Base-by-base conservation (phyloP, 2,113 vertebrate species). In the Phocoena phocoena region DNA sequence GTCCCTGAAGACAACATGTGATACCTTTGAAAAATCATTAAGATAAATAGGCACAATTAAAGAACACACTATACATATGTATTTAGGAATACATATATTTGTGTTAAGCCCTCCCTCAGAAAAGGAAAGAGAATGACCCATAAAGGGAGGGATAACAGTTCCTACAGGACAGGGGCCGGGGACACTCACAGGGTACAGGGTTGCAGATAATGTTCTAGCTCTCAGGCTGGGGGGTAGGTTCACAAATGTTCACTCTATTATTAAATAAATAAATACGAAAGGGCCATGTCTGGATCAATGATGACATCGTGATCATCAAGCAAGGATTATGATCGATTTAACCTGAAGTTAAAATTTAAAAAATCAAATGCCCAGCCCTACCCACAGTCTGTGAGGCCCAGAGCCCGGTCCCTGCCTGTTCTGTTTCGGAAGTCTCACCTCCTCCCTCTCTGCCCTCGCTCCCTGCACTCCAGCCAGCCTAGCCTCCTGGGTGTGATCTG, bases 381-480 rank as follows among this genome's bases (percentile, higher is more conserved):
- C 33, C 44, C n/a, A 8, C 1, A 28, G 63, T 58, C 55, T 50
- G 60, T 3, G 23, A 17, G 2, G 63, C 63, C 28, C 26, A 5
- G 28, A 76, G 44, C 26, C 50, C 28, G 25, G n/a, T 3, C 36
- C 63, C 63, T 31, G 63, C 28, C 28, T 14, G 63, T 13, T 58
- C 7, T 21, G 55, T 7, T 26, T 14, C 63, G 0, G 13, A 38
- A n/a, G 0, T 58, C 17, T 15, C 1, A 3, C 12, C 31, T 55
- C 41, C 38, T 67, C 18, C 74, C 6, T 0, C 50, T 8, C 33
- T 2, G 8, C 2, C 5, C 1, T 36, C 18, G 1, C 20, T 71
- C 47, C 81, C 25, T 1, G 28, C 8, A 1, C 38, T 68, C 53
- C 2, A 4, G 47, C 65, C 2, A 10, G 50, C 65, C 36, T 5